Conservation (phyloP, 1,140 invertebrate genomes). For the Physella acuta region DNA sequence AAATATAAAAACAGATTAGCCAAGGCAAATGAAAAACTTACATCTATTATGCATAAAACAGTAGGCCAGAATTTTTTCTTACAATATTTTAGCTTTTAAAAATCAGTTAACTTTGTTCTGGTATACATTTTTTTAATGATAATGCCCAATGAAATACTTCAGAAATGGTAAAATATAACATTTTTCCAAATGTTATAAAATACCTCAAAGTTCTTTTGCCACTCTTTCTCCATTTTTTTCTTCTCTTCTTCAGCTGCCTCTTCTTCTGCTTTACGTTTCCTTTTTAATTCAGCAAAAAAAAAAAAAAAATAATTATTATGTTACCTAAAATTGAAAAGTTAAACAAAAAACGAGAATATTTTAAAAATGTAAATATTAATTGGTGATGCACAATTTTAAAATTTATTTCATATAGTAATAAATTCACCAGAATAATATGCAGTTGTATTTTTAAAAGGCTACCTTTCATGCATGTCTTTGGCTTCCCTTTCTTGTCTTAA, state of each 20-base stretch:
- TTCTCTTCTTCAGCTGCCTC: slow-evolving; percentile 91
- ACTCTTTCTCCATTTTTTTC: slow-evolving; percentile 85
- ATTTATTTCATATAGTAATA: no score
- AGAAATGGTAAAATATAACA: not conserved
- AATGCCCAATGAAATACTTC: not conserved
- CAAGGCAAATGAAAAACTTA: no score
- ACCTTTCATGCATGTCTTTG: slow-evolving; percentile 87
- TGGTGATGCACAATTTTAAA: no score
- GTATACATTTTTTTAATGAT: not conserved
- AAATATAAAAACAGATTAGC: slow-evolving; percentile 24
- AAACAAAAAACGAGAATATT: no score
- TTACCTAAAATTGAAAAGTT: not conserved
- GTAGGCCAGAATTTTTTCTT: no score
- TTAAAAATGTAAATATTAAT: no score
- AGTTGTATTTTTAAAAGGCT: no score
- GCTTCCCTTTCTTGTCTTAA: slow-evolving; percentile 75
- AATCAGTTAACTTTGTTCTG: not conserved
- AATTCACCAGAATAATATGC: no score
- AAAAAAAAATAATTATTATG: not conserved
- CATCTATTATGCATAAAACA: no score
- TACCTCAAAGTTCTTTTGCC: slow-evolving; percentile 97
- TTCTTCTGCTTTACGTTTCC: slow-evolving; percentile 88
- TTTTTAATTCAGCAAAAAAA: no score
- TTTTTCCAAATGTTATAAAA: not conserved
- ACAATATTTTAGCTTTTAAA: no score